Evolutionary conservation across 2,888 invertebrate species (phyloP).

Genomic region (Eupithecia subumbrata): DNA sequence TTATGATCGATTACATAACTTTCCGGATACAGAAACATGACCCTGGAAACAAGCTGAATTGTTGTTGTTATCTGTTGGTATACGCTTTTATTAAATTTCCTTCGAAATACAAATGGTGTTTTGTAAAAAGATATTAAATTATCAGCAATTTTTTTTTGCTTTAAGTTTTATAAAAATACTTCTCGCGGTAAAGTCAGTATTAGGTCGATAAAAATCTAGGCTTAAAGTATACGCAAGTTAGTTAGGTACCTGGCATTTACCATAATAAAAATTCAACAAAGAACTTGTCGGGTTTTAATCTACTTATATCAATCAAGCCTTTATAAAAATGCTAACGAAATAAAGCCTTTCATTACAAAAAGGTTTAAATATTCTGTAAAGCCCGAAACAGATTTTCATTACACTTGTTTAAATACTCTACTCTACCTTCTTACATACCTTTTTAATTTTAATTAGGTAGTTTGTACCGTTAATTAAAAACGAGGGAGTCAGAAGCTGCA

Average conservation of each 20-base stretch:
- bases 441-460: constrained; percentile 48
- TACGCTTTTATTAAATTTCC: background rate
- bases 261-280: background rate
- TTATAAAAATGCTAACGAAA: background rate
- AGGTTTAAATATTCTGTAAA: background rate
- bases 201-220: background rate
- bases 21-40: constrained; percentile 17
- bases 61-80: background rate
- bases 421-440: constrained; percentile 3
- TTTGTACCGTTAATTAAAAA: constrained; percentile 52
- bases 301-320: background rate
- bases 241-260: background rate
- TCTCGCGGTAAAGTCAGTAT: background rate
- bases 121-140: background rate
- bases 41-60: background rate
- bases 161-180: background rate
- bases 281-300: background rate
- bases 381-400: constrained; percentile 13
- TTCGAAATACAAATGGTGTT: background rate
- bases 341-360: background rate
- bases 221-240: background rate
- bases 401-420: constrained; percentile 30
- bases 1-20: constrained; percentile 30
- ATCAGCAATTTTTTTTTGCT: background rate
- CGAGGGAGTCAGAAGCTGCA: constrained; percentile 46